Evolutionary conservation across 1,140 invertebrate genomes (phyloP).

Genomic region (Adelges cooleyi): DNA sequence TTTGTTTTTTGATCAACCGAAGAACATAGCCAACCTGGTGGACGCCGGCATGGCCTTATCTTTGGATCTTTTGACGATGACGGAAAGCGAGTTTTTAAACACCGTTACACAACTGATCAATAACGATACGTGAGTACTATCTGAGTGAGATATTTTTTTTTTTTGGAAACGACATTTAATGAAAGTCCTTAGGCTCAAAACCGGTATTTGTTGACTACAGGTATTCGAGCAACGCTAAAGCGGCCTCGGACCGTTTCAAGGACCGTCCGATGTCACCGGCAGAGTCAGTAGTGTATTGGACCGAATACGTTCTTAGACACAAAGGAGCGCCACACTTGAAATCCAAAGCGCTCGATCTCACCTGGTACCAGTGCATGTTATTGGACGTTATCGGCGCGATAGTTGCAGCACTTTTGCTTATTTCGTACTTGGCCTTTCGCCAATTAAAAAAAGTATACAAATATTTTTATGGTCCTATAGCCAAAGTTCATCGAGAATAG

Average conservation of each 20-base stretch:
- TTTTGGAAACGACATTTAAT: too few species aligned
- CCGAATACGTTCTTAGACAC: slow-evolving; percentile 43
- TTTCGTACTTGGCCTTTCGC: too few species aligned
- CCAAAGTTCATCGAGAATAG: too few species aligned
- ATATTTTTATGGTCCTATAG: too few species aligned
- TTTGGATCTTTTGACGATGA: neutral
- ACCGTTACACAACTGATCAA: neutral
- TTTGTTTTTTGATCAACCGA: slow-evolving; percentile 37
- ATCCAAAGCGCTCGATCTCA: neutral
- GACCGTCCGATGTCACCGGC: slow-evolving; percentile 40
- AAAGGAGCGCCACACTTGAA: slow-evolving; percentile 35
- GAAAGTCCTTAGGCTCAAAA: too few species aligned
- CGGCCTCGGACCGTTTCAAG: slow-evolving; percentile 4
- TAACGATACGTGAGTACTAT: neutral
- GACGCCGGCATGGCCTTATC: neutral
- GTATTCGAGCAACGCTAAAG: slow-evolving; percentile 22
- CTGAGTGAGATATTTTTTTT: too few species aligned
- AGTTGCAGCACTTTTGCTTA: too few species aligned
- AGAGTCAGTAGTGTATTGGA: slow-evolving; percentile 47
- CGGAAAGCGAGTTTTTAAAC: neutral
- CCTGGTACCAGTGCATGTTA: slow-evolving; percentile 27
- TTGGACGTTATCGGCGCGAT: slow-evolving; percentile 31
- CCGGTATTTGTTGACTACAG: slow-evolving; percentile 31
- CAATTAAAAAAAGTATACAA: too few species aligned
- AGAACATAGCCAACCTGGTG: slow-evolving; percentile 17